A percentile compares a stretch with the other conserved stretches of the same genome.
Evolutionary conservation across 2,888 invertebrate genomes (phyloP).

Genomic region (Serripes groenlandicus): DNA sequence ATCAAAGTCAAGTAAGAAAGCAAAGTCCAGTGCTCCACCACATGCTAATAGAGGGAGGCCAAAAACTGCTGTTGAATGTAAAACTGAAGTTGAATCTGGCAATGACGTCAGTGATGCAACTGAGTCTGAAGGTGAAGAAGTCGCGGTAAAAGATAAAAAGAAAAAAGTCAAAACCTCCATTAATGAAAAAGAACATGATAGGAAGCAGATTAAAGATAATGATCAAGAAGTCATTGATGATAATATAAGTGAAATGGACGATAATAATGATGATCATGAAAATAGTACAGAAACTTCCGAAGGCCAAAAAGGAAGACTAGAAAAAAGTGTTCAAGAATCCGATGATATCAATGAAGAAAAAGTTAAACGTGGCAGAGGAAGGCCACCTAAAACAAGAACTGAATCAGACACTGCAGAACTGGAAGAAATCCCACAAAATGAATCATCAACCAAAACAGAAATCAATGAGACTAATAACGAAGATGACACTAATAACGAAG

Average conservation of each 20-base stretch:
- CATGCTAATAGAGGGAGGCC: slow-evolving; percentile 5
- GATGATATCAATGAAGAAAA: not conserved
- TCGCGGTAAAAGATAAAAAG: not conserved
- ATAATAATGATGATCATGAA: not conserved
- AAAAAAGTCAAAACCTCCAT: not conserved
- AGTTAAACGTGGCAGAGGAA: not conserved
- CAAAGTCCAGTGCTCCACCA: not conserved
- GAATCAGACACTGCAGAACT: not conserved
- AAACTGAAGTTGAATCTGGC: not conserved
- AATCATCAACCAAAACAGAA: not conserved
- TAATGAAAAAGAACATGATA: not conserved
- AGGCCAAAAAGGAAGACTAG: not conserved
- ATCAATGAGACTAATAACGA: not conserved
- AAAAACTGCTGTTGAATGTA: not conserved
- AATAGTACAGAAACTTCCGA: not conserved
- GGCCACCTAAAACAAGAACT: slow-evolving; percentile 7
- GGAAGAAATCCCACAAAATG: not conserved
- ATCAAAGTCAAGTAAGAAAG: not conserved
- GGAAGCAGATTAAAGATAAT: not conserved
- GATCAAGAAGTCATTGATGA: not conserved
- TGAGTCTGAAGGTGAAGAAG: not conserved
- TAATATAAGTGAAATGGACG: not conserved
- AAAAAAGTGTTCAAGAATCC: not conserved
- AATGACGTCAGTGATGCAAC: not conserved
- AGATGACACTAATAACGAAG: not conserved